Base-by-base conservation (phyloP, 2,888 invertebrate genomes). In the Nomada fabriciana region DNA sequence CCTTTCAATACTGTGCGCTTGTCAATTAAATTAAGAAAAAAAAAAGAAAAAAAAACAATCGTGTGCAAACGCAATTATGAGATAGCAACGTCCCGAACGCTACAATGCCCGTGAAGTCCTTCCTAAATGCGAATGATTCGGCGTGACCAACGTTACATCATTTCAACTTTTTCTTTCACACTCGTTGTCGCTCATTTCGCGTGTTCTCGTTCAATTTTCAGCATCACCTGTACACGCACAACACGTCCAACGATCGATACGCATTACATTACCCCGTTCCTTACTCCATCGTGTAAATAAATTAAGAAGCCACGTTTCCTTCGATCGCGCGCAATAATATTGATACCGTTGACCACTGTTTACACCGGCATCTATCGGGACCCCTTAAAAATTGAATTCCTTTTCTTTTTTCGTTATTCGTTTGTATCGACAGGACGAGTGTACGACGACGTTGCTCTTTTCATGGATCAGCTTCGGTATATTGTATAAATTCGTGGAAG, bases 1-100 rank as follows among this genome's bases (percentile, higher is more conserved):
- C 52, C 65, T 61, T 71, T 71, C 57, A 78, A 78, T 79, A 76
- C 78, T 83, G 83, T 79, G 83, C 83, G 78, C 65, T 83, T 78
- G 55, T 69, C 60, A 18, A 20, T n/a, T 29, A 36, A 63, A 82
- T 43, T 69, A 63, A 74, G n/a, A 74, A 47, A 11, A 47, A 47
- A 47, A 47, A 47, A 15, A 1, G 1, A 47, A 47, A 47, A 13
- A 36, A 67, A 69, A 80, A 59, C 69, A 73, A 60, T 64, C 13
- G 59, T 77, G 61, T 15, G 36, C 43, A 52, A 55, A 47, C 29
- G 25, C 47, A 52, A 47, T 43, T 29, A 36, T 36, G 67, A 78
- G 47, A 72, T 57, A 57, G 68, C 67, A 67, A 78, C 70, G 64
- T 43, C 59, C 64, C 25, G 70, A 71, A 25, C 61, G 57, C 42